phyloP scores from a whole-genome alignment of 2,113 vertebrate genomes.

The Tringa solitaria region DNA sequence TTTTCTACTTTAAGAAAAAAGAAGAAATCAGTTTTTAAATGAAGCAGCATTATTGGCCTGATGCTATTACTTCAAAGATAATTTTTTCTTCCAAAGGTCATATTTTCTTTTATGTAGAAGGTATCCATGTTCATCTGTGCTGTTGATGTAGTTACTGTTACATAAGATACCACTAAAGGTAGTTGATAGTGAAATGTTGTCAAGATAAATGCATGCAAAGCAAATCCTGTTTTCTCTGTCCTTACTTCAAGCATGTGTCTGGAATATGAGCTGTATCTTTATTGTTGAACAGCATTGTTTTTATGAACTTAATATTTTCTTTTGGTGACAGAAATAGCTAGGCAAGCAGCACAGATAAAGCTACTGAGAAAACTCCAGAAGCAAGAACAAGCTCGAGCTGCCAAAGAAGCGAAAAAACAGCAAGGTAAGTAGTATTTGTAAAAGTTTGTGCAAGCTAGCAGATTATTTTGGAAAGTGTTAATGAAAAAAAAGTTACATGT shows the following conservation, averaged over 20 bases:
- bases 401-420: conserved; percentile 93
- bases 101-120: background rate
- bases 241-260: background rate
- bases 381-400: conserved; percentile 89
- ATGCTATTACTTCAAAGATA: background rate
- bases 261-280: background rate
- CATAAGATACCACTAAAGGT: background rate
- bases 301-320: background rate
- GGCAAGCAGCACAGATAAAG: conserved; percentile 95
- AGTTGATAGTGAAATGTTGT: background rate
- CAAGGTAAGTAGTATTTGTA: conserved; percentile 77
- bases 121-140: background rate
- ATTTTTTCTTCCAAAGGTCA: background rate
- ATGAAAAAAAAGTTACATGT: background rate
- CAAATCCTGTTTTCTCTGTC: background rate
- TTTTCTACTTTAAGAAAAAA: background rate
- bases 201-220: background rate
- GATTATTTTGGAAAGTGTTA: background rate
- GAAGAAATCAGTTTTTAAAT: background rate
- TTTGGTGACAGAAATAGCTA: conserved; percentile 87
- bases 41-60: background rate
- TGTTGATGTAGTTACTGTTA: background rate
- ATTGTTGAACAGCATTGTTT: background rate
- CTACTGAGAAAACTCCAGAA: conserved; percentile 92
- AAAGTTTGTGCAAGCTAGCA: background rate